Base-by-base conservation (phyloP, 2,797 vertebrate species). In the Vipera ursinii region DNA sequence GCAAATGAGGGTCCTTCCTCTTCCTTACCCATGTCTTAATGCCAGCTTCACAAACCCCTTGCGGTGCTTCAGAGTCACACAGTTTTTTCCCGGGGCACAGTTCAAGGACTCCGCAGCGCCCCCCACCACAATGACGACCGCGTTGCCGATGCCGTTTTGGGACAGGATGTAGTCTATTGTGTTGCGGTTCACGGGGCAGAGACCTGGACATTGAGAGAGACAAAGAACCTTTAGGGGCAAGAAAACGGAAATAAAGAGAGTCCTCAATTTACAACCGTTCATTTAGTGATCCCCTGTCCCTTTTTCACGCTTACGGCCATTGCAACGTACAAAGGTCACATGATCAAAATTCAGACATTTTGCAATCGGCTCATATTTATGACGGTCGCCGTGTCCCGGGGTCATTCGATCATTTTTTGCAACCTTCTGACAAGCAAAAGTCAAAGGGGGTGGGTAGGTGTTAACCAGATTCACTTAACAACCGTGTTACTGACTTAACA, bases 151-250 rank as follows among this genome's bases (percentile, higher is more conserved):
- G 92, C 99, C 99, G 0, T 98, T 99, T 92, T 98, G 97, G 0
- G 99, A 98, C 82, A 99, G 98, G 95, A 99, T 97, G 96, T 99
- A 99, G 96, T 99, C 98, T 1, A 99, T 99, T 91, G 98, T 99
- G 96, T 99, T 98, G 48, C 95, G 98, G 95, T 98, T 99, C 92
- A 99, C 99, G 0, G 99, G 99, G 93, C 99, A 99, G 95, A 99
- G 99, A 89, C 99, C 99, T 99, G 95, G 10, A 20, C 0, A 13
- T 10, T 28, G 3, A 10, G 55, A 44, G 9, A 90, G 2, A 56
- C 0, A 53, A 57, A 2, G 26, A 17, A 63, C 56, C 90, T 0
- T 51, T 38, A 65, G 32, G 9, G 9, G 3, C 20, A 59, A 60
- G 9, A 7, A 69, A 59, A 60, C 6, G n/a, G 53, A 8, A 17